These are phyloP conservation scores for Bostrychus sinensis DNA, from an alignment of 2,113 vertebrate genomes.

Conservation along the genomic window DNA sequence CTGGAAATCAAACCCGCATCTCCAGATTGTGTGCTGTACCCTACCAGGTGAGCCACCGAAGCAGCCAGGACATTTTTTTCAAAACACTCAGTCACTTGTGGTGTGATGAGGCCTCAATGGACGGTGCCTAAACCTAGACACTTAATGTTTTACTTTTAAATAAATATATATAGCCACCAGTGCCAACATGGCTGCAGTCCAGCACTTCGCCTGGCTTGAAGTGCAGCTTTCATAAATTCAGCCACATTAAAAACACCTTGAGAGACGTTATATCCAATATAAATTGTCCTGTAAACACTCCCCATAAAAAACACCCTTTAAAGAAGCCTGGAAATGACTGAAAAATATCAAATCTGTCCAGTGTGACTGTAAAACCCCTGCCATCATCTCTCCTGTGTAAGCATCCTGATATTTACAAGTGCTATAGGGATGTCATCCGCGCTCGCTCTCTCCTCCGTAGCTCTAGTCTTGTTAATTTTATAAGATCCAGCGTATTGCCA, in stretches of 20 bases:
- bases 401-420: constrained; percentile 64
- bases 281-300: constrained; percentile 67
- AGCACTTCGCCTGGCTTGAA: constrained; percentile 31
- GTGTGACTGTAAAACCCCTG: constrained; percentile 52
- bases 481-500: constrained; percentile 77
- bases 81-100: neutral
- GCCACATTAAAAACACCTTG: constrained; percentile 63
- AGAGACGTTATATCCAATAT: constrained; percentile 66
- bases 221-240: constrained; percentile 67
- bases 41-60: too few relatives aligned
- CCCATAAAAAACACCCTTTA: constrained; percentile 47
- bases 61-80: neutral
- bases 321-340: constrained; percentile 41
- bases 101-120: constrained; percentile 13
- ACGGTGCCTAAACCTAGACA: constrained; percentile 4
- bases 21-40: neutral
- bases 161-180: constrained; percentile 10
- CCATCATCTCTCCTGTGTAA: constrained; percentile 28
- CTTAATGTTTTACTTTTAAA: constrained; percentile 24
- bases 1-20: neutral
- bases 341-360: constrained; percentile 48
- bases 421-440: constrained; percentile 44
- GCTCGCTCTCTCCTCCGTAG: constrained; percentile 22
- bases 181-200: constrained; percentile 43
- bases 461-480: constrained; percentile 77